Conservation (phyloP, 2,113 vertebrate species). For the Panthera uncia region DNA sequence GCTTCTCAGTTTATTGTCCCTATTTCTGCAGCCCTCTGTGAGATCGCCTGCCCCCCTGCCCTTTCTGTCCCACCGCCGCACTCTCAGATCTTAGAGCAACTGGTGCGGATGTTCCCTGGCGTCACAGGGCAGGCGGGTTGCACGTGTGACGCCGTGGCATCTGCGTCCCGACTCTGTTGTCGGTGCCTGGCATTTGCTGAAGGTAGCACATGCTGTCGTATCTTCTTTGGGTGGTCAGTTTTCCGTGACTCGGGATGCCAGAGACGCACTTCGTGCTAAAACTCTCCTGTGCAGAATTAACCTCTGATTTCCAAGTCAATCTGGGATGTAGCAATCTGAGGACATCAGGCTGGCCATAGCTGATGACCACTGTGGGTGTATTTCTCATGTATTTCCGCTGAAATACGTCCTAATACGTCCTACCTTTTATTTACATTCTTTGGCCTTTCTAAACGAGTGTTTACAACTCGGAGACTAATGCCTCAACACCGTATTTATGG, state of each 20-base stretch:
- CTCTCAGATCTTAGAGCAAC: not conserved
- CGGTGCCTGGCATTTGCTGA: not conserved
- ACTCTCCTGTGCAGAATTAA: not conserved
- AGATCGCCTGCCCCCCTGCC: not conserved
- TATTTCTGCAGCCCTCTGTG: not conserved
- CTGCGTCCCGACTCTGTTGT: not conserved
- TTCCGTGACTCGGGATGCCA: rapidly evolving
- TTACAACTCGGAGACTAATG: not conserved
- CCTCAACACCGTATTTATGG: not conserved
- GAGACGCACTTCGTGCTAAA: not conserved
- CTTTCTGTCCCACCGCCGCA: not conserved
- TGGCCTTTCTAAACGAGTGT: not conserved
- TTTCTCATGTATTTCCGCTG: not conserved
- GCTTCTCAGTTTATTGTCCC: not conserved
- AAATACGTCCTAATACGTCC: no score
- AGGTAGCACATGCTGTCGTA: rapidly evolving
- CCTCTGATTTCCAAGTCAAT: not conserved
- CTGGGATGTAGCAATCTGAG: not conserved
- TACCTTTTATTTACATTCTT: not conserved
- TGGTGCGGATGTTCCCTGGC: not conserved
- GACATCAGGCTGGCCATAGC: not conserved
- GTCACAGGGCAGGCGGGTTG: not conserved
- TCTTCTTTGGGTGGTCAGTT: not conserved
- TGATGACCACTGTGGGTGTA: not conserved
- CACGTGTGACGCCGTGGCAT: rapidly evolving